Percentiles rank a stretch among this genome's conserved stretches.
These are phyloP conservation scores for Melanostigma gelatinosum DNA, from an alignment of 2,113 vertebrate species.

Conservation along the genomic window DNA sequence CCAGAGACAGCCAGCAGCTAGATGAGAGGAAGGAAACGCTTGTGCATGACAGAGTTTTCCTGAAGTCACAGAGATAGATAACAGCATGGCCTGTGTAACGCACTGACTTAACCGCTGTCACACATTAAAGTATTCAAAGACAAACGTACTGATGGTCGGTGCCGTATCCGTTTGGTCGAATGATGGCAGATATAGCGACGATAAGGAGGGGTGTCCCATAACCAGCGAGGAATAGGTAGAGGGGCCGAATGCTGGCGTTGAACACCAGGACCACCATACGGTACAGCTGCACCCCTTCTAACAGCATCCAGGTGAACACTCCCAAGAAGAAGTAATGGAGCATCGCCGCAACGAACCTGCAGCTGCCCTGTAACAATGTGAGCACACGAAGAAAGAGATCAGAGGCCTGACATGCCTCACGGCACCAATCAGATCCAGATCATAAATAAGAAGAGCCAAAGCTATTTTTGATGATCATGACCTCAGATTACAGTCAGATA, in stretches of 20 bases:
- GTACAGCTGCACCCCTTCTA: slow-evolving; percentile 91
- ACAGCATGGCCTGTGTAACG: slow-evolving; percentile 12
- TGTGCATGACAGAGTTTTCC: slow-evolving; percentile 6
- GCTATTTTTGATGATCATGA: neutral
- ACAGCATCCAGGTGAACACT: slow-evolving; percentile 90
- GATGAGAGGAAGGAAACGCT: slow-evolving; percentile 15
- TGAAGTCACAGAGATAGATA: neutral
- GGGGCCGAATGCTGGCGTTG: slow-evolving; percentile 80
- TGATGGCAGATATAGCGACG: slow-evolving; percentile 81
- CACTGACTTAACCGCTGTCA: slow-evolving; percentile 20
- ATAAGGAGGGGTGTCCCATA: slow-evolving; percentile 85
- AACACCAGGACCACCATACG: slow-evolving; percentile 90
- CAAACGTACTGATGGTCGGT: slow-evolving; percentile 80
- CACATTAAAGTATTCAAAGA: neutral
- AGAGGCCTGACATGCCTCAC: neutral
- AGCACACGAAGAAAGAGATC: neutral
- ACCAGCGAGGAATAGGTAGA: slow-evolving; percentile 80
- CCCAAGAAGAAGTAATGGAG: slow-evolving; percentile 90
- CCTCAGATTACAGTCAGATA: neutral
- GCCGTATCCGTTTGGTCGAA: slow-evolving; percentile 79
- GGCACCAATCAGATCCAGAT: neutral
- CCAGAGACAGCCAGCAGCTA: slow-evolving; percentile 87
- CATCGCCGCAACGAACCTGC: slow-evolving; percentile 84
- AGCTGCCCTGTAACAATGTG: slow-evolving; percentile 76
- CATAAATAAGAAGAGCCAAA: neutral